These are phyloP conservation scores for Melanocharis versteri DNA, from an alignment of 2,113 vertebrate species.

Conservation along the genomic window DNA sequence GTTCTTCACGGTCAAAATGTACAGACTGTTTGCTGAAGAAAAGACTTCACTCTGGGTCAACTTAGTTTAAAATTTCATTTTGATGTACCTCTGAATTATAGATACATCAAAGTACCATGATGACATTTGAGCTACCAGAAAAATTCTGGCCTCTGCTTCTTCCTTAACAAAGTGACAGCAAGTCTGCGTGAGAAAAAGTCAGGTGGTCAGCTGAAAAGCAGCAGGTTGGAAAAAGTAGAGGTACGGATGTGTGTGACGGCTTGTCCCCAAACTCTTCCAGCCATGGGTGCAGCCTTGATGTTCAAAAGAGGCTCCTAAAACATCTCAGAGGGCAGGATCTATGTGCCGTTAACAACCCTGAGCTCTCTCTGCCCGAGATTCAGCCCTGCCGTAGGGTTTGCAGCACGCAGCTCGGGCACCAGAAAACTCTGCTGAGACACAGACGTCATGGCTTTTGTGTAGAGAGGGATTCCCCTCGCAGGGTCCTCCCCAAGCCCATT, in stretches of 20 bases:
- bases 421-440: neutral
- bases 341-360: neutral
- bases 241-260: fast-evolving
- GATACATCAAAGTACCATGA: neutral
- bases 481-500: neutral
- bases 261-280: neutral
- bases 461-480: neutral
- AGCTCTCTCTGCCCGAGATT: neutral
- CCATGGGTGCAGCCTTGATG: neutral
- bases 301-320: neutral
- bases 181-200: neutral
- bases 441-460: fast-evolving
- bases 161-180: neutral
- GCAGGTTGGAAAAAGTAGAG: neutral
- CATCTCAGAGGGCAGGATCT: neutral
- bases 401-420: neutral
- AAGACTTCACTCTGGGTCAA: neutral
- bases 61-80: neutral
- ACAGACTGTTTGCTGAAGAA: neutral
- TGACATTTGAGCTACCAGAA: neutral
- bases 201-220: neutral
- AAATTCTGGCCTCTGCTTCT: neutral
- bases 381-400: neutral
- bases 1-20: neutral
- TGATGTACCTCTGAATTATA: neutral